A percentile compares a stretch with the other conserved stretches of the same genome.
Conservation (phyloP, 2,113 vertebrate species). For the Oceanodroma tethys region DNA sequence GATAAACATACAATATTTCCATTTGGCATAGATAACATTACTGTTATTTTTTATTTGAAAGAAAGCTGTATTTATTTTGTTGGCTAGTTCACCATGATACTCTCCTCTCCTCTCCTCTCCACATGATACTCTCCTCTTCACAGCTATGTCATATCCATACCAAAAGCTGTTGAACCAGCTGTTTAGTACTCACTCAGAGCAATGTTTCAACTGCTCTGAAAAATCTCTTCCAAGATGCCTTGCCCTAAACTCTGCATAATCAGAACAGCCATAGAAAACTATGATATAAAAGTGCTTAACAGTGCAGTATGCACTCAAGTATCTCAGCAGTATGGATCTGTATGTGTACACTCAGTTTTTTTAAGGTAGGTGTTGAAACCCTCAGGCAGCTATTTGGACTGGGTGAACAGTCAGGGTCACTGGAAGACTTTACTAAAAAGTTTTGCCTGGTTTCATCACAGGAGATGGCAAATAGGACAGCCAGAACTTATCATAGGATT, state of each 20-base stretch:
- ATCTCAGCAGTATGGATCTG: not conserved
- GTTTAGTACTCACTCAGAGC: not conserved
- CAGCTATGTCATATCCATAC: not conserved
- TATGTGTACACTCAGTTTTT: not conserved
- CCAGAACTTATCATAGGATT: not conserved
- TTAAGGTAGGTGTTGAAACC: not conserved
- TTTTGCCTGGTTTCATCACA: not conserved
- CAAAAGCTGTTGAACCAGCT: not conserved
- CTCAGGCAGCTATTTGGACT: not conserved
- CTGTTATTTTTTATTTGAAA: not conserved
- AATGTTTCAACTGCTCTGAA: not conserved
- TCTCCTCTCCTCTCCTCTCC: not conserved
- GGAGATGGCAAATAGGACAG: not conserved
- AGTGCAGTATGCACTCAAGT: not conserved
- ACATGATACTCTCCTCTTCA: not conserved
- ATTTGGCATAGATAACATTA: not conserved
- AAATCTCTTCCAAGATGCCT: not conserved
- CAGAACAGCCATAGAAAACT: not conserved
- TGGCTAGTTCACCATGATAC: not conserved
- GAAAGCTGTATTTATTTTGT: not conserved
- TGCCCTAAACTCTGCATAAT: not conserved
- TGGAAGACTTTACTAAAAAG: not conserved
- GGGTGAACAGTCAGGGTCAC: not conserved
- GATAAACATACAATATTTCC: not conserved
- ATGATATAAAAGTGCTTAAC: not conserved